Conservation (phyloP, 2,888 invertebrate genomes). For the Dynastes grantii region DNA sequence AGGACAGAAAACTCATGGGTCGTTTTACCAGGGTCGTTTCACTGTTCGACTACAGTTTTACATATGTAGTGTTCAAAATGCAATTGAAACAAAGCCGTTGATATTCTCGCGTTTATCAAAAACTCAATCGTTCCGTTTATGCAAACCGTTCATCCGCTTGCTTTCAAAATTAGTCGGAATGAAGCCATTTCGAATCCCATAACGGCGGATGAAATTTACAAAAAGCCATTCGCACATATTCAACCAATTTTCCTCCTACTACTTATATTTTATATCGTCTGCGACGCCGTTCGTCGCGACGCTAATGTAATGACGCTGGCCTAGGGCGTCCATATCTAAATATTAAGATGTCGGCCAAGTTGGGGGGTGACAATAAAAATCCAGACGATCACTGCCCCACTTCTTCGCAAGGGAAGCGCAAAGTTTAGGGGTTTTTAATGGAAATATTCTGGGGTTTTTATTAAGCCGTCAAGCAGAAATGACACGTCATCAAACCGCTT, state of each 20-base stretch:
- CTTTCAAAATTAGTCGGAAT: neutral
- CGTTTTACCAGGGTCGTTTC: no score
- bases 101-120: no score
- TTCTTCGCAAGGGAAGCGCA: neutral
- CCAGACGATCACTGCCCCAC: neutral
- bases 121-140: no score
- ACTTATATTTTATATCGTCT: neutral
- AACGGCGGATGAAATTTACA: neutral
- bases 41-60: no score
- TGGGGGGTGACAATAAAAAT: neutral
- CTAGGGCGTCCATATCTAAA: neutral
- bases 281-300: conserved; percentile 6
- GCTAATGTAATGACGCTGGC: conserved; percentile 2
- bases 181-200: neutral
- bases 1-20: no score
- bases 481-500: neutral
- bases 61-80: no score
- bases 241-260: neutral
- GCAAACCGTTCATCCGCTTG: neutral
- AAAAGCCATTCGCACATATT: conserved; percentile 10
- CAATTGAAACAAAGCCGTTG: no score
- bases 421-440: conserved; percentile 21
- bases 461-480: conserved; percentile 18
- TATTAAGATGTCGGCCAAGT: neutral
- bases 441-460: conserved; percentile 27